Evolutionary conservation across 1,140 invertebrate species (phyloP), one percentile per base, ranked within the genome.

Genomic region (Drosophila saltans): DNA sequence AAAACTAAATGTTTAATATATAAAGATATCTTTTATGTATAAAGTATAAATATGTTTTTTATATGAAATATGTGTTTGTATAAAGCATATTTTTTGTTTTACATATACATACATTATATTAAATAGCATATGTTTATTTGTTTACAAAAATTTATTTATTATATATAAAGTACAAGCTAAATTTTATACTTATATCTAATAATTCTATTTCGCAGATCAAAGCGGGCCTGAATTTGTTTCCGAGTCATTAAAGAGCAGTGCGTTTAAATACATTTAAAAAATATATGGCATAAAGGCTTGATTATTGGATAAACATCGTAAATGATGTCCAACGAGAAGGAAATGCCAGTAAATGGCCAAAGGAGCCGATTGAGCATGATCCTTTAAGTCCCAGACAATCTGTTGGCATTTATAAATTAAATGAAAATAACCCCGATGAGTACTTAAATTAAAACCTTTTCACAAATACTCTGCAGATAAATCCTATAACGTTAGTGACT

Each of bases 261-360:
- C 6, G 48, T 69, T 30, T 39, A 40, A 30, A 43, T 41, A 24
- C 1, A 68, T 52, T n/a, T 64, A 16, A 41, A 60, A 26, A 16
- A 33, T 40, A 39, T 64, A 62, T 30, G 55, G 26, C 57, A 71
- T 26, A 58, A 63, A 71, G 33, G 39, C 62, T 62, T 78, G 75
- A 78, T 78, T 78, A 77, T 78, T 77, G 77, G 73, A 74, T 78
- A 77, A 78, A 78, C 57, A 78, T 71, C 66, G 61, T 58, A 40
- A 61, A 76, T 48, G 48, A 65, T 48, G 60, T 59, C 36, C 64
- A 60, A 28, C 73, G 71, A 39, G 67, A 33, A n/a, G 21, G 21
- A 52, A 52, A 65, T 67, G 60, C 60, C 73, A 66, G 73, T 28
- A 60, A 75, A 56, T 70, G 73, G 45, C 60, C 65, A 69, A 33